Base-by-base conservation (phyloP, 2,113 vertebrate species). In the Copsychus sechellarum region DNA sequence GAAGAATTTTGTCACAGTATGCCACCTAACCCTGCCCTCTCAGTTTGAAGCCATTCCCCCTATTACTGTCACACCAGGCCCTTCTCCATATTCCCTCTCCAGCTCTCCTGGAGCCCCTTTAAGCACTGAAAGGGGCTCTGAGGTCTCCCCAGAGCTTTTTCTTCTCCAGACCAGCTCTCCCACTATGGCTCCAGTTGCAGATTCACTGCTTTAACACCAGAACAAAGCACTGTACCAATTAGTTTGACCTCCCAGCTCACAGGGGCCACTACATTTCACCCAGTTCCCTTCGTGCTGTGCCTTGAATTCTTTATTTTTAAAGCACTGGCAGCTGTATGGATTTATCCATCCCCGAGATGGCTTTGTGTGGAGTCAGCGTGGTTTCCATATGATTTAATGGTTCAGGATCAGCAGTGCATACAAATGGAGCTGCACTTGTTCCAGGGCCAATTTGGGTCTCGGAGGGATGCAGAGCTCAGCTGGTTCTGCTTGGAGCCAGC, bases 301-400 rank as follows among this genome's bases (percentile, higher is more conserved):
- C 72, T 71, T 25, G 76, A 93, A 94, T 94, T 47, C 45, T 88
- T 77, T 38, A 54, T 94, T 90, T 93, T 70, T 43, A 36, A 66
- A 88, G 65, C 72, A 6, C 24, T 43, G 56, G 62, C 79, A 82
- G 81, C 57, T 80, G 71, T 19, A 76, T 81, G 88, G 69, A 81
- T 74, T 88, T 88, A 70, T 76, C 38, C n/a, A 2, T 36, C 48
- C 64, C 60, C 12, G 60, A 28, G 76, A 21, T 17, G 34, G 51
- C 67, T 96, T 86, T 81, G 76, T 90, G 88, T 43, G 7, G 67
- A 80, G 88, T 90, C 92, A 93, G 90, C n/a, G 33, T 72, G 74
- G 66, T 66, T 93, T 76, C 67, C 16, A 2, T 58, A 5, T 6
- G 83, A 95, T 84, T 91, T 78, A 81, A 42, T 40, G 61, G 43